Conservation (phyloP, 2,888 invertebrate species). For the Plemyria rubiginata region DNA sequence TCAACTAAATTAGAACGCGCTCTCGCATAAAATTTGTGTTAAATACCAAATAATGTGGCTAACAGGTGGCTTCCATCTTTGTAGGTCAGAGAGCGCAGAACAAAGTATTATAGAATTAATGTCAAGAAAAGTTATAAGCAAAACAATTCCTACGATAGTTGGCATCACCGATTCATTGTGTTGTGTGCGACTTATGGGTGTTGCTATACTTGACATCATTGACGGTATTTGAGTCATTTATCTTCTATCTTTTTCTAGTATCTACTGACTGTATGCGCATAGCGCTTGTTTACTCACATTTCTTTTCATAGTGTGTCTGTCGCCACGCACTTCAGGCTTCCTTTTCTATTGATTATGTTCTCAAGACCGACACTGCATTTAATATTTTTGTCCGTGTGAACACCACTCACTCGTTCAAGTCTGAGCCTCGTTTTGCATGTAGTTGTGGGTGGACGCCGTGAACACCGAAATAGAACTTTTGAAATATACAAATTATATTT, state of each 20-base stretch:
- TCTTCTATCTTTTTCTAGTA: conserved; percentile 35
- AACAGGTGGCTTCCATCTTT: conserved; percentile 1
- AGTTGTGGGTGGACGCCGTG: conserved; percentile 69
- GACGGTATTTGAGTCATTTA: conserved; percentile 53
- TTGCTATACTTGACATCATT: conserved; percentile 49
- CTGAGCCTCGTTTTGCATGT: conserved; percentile 65
- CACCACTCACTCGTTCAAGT: conserved; percentile 67
- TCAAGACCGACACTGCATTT: conserved; percentile 56
- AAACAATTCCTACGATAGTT: conserved; percentile 54
- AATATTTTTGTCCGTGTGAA: conserved; percentile 54
- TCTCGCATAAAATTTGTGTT: conserved; percentile 58
- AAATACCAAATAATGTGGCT: conserved; percentile 49
- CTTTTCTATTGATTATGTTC: conserved; percentile 44
- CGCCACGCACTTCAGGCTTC: conserved; percentile 47
- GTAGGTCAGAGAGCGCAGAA: not conserved
- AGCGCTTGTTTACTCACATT: conserved; percentile 71
- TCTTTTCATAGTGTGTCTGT: conserved; percentile 73
- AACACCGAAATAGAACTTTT: conserved; percentile 81
- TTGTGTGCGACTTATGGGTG: not conserved
- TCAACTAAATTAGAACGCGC: conserved; percentile 55
- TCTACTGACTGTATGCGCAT: conserved; percentile 37
- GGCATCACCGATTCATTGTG: conserved; percentile 54
- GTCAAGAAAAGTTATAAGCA: conserved; percentile 55
- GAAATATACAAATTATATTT: conserved; percentile 81
- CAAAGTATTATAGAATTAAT: not conserved